phyloP scores from a whole-genome alignment of 2,113 vertebrate species.

The Micromys minutus region DNA sequence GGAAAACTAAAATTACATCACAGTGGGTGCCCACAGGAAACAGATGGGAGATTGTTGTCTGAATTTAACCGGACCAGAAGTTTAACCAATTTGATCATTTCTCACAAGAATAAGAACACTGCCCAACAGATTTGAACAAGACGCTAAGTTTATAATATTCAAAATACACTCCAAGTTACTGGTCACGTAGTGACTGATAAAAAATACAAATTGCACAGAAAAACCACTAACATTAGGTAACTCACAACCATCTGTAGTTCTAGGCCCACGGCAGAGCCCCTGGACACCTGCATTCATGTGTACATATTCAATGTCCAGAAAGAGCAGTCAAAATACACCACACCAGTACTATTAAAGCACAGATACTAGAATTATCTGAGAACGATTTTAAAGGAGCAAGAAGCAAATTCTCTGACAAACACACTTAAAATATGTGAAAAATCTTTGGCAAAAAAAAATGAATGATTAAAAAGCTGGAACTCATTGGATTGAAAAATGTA shows the following conservation, averaged over 20 bases:
- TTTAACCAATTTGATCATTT: not conserved
- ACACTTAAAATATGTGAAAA: conserved; percentile 23
- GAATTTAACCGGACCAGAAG: not conserved
- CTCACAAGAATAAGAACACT: not conserved
- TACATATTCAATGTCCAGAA: not conserved
- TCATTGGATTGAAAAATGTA: not conserved
- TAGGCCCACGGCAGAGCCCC: not conserved
- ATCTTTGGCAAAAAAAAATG: not conserved
- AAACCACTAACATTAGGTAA: not conserved
- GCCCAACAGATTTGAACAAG: not conserved
- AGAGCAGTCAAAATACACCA: not conserved
- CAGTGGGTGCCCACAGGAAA: not conserved
- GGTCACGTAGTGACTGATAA: not conserved
- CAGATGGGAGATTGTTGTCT: not conserved
- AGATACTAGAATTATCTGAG: not conserved
- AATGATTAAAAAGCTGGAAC: not conserved
- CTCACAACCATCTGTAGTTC: not conserved
- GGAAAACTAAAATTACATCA: not conserved
- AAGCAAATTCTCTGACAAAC: not conserved
- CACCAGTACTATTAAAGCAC: not conserved
- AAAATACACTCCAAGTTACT: not conserved
- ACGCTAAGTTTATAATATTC: not conserved
- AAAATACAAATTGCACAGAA: not conserved
- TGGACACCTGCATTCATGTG: not conserved
- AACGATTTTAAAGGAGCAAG: not conserved